These are phyloP conservation scores for Porphyrio hochstetteri DNA, from an alignment of 2,113 vertebrate species.

Conservation along the genomic window DNA sequence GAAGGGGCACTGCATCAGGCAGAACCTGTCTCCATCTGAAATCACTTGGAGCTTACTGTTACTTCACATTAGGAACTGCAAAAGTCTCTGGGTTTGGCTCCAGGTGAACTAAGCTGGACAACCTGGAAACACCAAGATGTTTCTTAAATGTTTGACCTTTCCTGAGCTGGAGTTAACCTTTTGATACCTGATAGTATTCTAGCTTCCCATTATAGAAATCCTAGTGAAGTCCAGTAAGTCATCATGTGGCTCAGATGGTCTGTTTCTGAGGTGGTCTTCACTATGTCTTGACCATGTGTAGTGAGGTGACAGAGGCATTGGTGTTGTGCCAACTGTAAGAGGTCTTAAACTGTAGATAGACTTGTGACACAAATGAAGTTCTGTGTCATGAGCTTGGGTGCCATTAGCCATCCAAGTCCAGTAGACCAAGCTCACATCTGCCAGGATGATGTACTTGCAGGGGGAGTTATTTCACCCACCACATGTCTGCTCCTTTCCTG, in stretches of 20 bases:
- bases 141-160: not conserved
- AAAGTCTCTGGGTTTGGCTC: not conserved
- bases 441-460: not conserved
- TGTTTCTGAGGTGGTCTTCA: not conserved
- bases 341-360: not conserved
- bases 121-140: not conserved
- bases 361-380: not conserved
- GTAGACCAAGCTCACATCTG: not conserved
- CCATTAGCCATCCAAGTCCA: not conserved
- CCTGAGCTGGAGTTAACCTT: not conserved
- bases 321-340: rapidly evolving
- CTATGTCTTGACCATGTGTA: not conserved
- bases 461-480: not conserved
- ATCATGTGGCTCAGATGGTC: not conserved
- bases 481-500: rapidly evolving
- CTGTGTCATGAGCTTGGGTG: not conserved
- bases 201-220: not conserved
- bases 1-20: not conserved
- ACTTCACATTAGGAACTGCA: not conserved
- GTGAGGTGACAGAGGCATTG: rapidly evolving
- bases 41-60: not conserved
- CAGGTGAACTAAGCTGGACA: not conserved
- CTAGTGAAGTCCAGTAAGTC: not conserved
- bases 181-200: not conserved
- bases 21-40: not conserved